Base-by-base conservation (phyloP, 2,113 vertebrate species). In the Argyrosomus japonicus region DNA sequence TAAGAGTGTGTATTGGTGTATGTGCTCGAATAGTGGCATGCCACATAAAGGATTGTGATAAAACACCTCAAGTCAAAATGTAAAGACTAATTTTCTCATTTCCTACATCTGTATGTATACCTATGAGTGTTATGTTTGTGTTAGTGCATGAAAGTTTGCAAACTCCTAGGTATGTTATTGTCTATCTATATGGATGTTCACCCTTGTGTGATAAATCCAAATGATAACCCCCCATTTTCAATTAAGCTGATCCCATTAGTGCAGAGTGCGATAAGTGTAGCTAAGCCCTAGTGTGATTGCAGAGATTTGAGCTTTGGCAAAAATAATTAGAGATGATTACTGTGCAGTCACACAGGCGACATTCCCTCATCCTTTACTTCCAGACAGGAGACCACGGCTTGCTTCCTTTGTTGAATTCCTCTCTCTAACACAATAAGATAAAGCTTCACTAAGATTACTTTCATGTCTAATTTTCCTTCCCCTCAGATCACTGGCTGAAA, bases 271-370 rank as follows among this genome's bases (percentile, higher is more conserved):
- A 89, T 88, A 77, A 88, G 79, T 91, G 75, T 54, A 73, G 72
- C 82, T 70, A 71, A 93, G 76, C 81, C 70, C 69, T 56, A 40
- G 47, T 72, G 64, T 81, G 82, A 86, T 77, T 81, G 70, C 69
- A 58, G 73, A 61, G 81, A 84, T 86, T 78, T 88, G 57, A 73
- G 68, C 79, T 87, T 84, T 74, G 58, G 50, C 77, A 77, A 77
- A 87, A 86, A 77, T 83, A 82, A 88, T 87, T 91, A 90, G 58
- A 77, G 65, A 84, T 86, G 82, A 85, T 88, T 86, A 83, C 86
- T 73, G 69, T 63, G 56, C 56, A 77, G 73, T 79, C 74, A 69
- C 79, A 82, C 72, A 77, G 63, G 25, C 63, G 47, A 78, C 67
- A 60, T 79, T 75, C 27, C 81, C 57, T 84, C 81, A 81, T 88